Evolutionary conservation across 2,888 invertebrate species (phyloP).

Genomic region (Lottia scabra): DNA sequence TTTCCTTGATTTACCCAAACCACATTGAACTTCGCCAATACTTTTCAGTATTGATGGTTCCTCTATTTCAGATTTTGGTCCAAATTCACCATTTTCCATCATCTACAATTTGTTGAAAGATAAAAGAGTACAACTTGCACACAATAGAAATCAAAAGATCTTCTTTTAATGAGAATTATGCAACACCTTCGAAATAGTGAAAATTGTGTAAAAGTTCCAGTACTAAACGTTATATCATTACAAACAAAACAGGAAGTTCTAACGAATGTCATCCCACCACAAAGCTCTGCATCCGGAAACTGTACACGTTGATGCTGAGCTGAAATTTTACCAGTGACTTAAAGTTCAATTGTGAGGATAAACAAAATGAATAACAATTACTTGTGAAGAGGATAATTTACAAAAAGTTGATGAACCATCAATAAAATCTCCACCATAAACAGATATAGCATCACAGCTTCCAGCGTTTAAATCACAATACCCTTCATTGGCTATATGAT

Average conservation of each 20-base stretch:
- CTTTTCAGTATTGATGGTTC: background rate
- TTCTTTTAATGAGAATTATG: no score
- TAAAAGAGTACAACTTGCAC: no score
- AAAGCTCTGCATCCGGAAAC: no score
- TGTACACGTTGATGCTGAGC: no score
- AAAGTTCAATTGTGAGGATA: no score
- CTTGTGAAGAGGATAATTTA: background rate
- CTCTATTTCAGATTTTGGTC: background rate
- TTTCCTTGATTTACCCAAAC: background rate
- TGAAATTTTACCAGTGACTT: no score
- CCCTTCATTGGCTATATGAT: background rate
- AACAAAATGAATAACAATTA: background rate
- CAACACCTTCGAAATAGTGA: no score
- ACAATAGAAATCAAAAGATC: no score
- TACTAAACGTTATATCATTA: no score
- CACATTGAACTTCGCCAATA: background rate
- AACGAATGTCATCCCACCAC: no score
- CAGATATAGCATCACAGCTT: background rate
- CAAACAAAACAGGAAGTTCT: no score
- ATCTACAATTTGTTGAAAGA: background rate
- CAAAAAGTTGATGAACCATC: background rate
- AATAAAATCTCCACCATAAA: background rate
- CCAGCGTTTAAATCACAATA: background rate
- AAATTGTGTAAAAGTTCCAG: no score
- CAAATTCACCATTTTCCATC: background rate